Base-by-base conservation (phyloP, 2,888 invertebrate genomes). In the Patella ulyssiponensis region DNA sequence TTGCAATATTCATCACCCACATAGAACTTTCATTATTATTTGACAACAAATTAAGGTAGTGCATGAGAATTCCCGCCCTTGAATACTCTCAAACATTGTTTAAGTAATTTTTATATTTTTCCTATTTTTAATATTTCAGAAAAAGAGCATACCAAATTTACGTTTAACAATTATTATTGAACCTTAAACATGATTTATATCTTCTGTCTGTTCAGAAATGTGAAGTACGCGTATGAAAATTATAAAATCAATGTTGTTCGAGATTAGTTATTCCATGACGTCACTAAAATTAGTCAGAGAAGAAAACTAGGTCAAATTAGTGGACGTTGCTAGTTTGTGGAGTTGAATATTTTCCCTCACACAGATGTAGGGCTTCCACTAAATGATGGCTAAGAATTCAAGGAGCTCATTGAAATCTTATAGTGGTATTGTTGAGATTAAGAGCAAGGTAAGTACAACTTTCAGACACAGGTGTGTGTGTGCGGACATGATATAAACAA, bases 381-480 rank as follows among this genome's bases (percentile, higher is more conserved):
- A 53, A 75, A 80, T 75, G 54, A 88, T 88, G 88, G 84, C 88
- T 74, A 86, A 82, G 82, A 81, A 77, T 80, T 85, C 86, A 23
- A 87, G 85, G 79, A 79, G 85, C 77, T 83, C 85, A 15, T 74
- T 79, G 23, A 80, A 76, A 73, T 73, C 74, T 51, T 74, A 85
- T 44, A 81, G 81, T 53, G 84, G 83, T 27, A 75, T 86, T 27
- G 82, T 88, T 70, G 88, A 88, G 74, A 85, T 88, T n/a, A 88
- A 88, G 80, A 87, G 87, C 85, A 87, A 88, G 87, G 88, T 88
- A 84, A 82, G 81, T 44, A 44, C 44, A 44, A 44, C 44, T 44
- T 44, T 44, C 9, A 44, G 9, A 44, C 44, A 44, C 44, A 44
- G 44, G 44, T 44, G 44, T 44, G 44, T 5, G 5, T 44, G 44